Percentiles rank a stretch among this genome's conserved stretches.
Evolutionary conservation across 2,113 vertebrate species (phyloP).

Genomic region (Siniperca knerii): DNA sequence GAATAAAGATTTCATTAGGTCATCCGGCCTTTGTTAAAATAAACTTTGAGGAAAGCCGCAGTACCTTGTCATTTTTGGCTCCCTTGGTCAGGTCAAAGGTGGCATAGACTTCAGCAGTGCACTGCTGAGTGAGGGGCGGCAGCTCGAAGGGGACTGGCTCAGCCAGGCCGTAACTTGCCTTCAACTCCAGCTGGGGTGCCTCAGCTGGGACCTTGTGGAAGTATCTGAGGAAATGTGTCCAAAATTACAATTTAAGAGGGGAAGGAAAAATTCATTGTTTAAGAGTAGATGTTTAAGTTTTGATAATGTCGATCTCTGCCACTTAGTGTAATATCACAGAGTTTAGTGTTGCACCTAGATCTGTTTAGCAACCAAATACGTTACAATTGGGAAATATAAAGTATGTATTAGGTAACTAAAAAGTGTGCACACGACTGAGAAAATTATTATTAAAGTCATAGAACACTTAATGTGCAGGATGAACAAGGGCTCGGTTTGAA

Average conservation of each 20-base stretch:
- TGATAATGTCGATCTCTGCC: no score
- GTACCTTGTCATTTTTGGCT: slow-evolving; percentile 93
- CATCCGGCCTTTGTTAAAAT: neutral
- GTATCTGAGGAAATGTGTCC: slow-evolving; percentile 85
- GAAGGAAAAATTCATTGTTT: neutral
- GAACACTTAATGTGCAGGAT: neutral
- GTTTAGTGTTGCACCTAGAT: neutral
- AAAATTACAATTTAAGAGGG: neutral
- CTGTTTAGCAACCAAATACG: neutral
- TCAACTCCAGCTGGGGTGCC: slow-evolving; percentile 93
- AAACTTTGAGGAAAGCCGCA: neutral
- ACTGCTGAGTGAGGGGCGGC: slow-evolving; percentile 87
- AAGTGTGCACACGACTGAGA: neutral
- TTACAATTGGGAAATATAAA: neutral
- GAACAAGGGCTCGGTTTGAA: no score
- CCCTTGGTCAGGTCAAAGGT: slow-evolving; percentile 96
- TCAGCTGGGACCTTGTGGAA: slow-evolving; percentile 97
- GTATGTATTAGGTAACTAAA: neutral
- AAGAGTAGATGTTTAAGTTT: neutral
- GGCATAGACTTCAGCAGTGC: slow-evolving; percentile 90
- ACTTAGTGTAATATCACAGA: neutral
- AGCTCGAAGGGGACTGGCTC: slow-evolving; percentile 93
- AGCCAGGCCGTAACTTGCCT: slow-evolving; percentile 96
- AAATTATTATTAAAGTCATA: no score
- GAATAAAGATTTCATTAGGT: neutral